Evolutionary conservation across 2,113 vertebrate genomes (phyloP).

Genomic region (Rhabdomys dilectus): DNA sequence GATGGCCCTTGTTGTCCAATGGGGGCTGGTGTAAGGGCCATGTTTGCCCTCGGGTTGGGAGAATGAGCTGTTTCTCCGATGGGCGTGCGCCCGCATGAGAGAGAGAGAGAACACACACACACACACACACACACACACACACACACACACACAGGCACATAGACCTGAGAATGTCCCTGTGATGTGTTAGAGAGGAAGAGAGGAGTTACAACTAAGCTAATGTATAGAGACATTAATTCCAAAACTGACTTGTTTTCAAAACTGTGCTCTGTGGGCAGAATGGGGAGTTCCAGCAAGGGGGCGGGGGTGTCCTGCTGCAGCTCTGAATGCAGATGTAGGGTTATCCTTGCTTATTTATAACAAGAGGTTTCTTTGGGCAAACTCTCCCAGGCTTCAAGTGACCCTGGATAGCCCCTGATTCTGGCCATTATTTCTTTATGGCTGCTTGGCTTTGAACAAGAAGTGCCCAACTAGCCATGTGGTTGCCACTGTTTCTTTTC

Average conservation of each 20-base stretch:
- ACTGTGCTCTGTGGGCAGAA: not conserved
- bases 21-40: not conserved
- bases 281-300: not conserved
- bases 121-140: not conserved
- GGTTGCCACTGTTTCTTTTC: constrained; percentile 45
- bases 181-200: constrained; percentile 7
- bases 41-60: no score
- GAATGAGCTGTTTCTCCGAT: not conserved
- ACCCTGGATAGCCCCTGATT: not conserved
- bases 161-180: not conserved
- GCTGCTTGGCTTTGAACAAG: not conserved
- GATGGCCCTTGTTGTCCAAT: not conserved
- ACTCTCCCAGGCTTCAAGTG: not conserved
- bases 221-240: not conserved
- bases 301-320: not conserved
- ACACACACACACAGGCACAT: not conserved
- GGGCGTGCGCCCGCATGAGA: no score
- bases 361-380: not conserved
- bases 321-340: not conserved
- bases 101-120: not conserved
- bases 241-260: constrained; percentile 45
- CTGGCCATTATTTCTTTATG: constrained; percentile 19
- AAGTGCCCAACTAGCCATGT: not conserved
- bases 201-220: not conserved
- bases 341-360: constrained; percentile 1